A percentile compares a stretch with the other conserved stretches of the same genome.
These are phyloP conservation scores for Taphrorychus bicolor DNA, from an alignment of 2,888 invertebrate species.

Conservation along the genomic window DNA sequence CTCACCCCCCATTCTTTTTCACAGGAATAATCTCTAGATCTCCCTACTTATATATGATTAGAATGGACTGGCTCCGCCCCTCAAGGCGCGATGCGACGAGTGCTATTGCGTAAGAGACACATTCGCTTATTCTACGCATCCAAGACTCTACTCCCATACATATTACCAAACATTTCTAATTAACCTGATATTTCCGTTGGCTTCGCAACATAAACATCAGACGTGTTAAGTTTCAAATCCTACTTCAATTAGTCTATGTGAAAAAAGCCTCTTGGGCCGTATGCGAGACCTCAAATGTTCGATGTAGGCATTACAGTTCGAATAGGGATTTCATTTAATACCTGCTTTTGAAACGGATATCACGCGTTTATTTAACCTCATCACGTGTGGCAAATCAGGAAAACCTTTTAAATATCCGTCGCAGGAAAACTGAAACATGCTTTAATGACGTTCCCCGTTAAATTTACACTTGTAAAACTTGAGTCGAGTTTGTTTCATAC, in stretches of 20 bases:
- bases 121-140: too few species aligned
- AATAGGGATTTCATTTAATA: not conserved
- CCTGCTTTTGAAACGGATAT: not conserved
- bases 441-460: not conserved
- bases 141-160: too few species aligned
- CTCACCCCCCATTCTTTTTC: too few species aligned
- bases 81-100: too few species aligned
- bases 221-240: constrained; percentile 3
- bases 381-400: not conserved
- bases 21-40: too few species aligned
- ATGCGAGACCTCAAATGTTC: constrained; percentile 11
- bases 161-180: too few species aligned
- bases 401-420: not conserved
- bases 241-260: constrained; percentile 3
- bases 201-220: not conserved
- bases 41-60: too few species aligned
- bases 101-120: too few species aligned
- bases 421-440: not conserved
- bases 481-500: not conserved
- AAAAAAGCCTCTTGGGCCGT: constrained; percentile 1
- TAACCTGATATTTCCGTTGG: too few species aligned
- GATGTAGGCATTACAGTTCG: not conserved
- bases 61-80: too few species aligned
- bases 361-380: not conserved
- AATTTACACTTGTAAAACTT: not conserved